Percentiles rank a stretch among this genome's conserved stretches.
These are phyloP conservation scores for Periparus ater DNA, from an alignment of 2,797 vertebrate species.

Conservation along the genomic window DNA sequence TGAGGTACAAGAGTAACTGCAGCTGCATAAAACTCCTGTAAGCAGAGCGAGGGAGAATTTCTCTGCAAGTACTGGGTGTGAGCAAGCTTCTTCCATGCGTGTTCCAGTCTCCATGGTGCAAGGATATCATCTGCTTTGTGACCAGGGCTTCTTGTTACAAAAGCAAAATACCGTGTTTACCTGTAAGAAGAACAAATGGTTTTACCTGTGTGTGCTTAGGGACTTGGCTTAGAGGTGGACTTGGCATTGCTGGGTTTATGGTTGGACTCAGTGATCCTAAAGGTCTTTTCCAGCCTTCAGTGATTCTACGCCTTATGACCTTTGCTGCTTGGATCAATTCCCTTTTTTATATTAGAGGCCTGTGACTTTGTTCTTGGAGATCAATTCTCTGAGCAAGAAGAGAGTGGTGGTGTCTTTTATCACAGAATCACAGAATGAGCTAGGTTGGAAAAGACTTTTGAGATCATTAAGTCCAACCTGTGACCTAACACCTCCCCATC, in stretches of 20 bases:
- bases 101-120: not conserved
- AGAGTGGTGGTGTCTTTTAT: not conserved
- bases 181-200: not conserved
- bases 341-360: not conserved
- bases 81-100: not conserved
- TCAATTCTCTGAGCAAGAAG: not conserved
- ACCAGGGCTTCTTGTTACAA: not conserved
- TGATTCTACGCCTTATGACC: not conserved
- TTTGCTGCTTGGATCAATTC: not conserved
- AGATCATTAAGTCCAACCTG: not conserved
- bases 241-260: not conserved
- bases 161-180: not conserved
- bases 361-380: not conserved
- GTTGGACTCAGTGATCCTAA: not conserved
- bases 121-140: not conserved
- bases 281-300: not conserved
- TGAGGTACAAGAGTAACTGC: not conserved
- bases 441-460: not conserved
- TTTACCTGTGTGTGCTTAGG: not conserved
- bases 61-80: not conserved
- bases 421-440: not conserved
- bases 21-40: not conserved
- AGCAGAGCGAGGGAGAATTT: not conserved
- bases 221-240: not conserved
- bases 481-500: not conserved